A percentile compares a stretch with the other conserved stretches of the same genome.
Conservation (phyloP, 1,140 invertebrate species). For the Hyles euphorbiae region DNA sequence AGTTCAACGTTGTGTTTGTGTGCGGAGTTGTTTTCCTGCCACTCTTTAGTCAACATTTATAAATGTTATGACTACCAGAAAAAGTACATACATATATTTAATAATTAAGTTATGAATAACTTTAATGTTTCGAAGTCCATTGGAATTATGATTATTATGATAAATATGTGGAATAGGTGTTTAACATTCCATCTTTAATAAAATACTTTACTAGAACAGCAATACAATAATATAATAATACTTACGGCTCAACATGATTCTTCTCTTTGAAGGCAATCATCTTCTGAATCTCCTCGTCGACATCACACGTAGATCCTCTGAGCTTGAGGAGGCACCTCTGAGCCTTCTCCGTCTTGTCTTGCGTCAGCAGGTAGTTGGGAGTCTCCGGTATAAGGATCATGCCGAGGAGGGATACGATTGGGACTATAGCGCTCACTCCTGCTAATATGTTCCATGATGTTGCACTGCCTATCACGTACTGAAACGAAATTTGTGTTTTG, state of each 20-base stretch:
- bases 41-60: too few relatives aligned
- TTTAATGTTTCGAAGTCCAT: too few relatives aligned
- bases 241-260: conserved; percentile 78
- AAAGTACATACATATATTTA: too few relatives aligned
- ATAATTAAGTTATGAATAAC: too few relatives aligned
- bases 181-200: too few relatives aligned
- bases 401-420: conserved; percentile 75
- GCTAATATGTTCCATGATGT: conserved; percentile 79
- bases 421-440: conserved; percentile 76
- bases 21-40: too few relatives aligned
- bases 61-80: too few relatives aligned
- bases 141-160: too few relatives aligned
- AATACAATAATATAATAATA: conserved; percentile 9
- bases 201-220: too few relatives aligned
- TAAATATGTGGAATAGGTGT: too few relatives aligned
- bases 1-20: too few relatives aligned
- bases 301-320: conserved; percentile 78
- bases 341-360: conserved; percentile 79
- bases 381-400: conserved; percentile 83
- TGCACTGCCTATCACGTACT: conserved; percentile 79
- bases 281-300: conserved; percentile 79
- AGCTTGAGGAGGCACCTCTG: conserved; percentile 77
- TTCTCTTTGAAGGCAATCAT: conserved; percentile 79
- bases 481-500: conserved; percentile 39
- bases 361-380: conserved; percentile 81